Percentiles rank a stretch among this genome's conserved stretches.
phyloP scores from a whole-genome alignment of 1,140 invertebrate species.

The Harpegnathos saltator region DNA sequence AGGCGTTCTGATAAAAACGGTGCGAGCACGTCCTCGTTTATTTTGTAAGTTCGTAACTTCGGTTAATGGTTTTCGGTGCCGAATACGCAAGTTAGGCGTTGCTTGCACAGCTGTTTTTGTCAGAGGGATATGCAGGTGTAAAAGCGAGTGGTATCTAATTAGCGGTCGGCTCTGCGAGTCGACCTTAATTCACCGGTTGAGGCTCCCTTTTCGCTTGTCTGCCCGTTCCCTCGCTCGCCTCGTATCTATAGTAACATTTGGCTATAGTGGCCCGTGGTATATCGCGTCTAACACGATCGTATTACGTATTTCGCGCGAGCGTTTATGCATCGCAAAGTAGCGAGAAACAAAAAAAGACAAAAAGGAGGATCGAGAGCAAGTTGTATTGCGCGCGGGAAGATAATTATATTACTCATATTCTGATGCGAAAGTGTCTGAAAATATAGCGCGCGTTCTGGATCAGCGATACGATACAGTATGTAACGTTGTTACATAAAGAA shows the following conservation, averaged over 20 bases:
- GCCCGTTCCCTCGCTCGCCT: slow-evolving; percentile 6
- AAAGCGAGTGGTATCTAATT: slow-evolving; percentile 78
- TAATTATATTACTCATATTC: not conserved
- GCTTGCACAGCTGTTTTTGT: slow-evolving; percentile 55
- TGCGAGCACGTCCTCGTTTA: too few relatives aligned
- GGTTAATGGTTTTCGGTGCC: slow-evolving; percentile 63
- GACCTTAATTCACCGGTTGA: slow-evolving; percentile 69
- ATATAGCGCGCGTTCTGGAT: not conserved
- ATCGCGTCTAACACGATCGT: not conserved
- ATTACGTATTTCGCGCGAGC: slow-evolving; percentile 2
- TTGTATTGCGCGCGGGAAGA: not conserved
- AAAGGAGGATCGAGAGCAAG: too few relatives aligned
- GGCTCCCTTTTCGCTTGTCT: slow-evolving; percentile 34
- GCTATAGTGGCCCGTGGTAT: not conserved
- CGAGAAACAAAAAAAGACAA: not conserved
- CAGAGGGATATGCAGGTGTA: slow-evolving; percentile 71
- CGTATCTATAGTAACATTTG: slow-evolving; percentile 13
- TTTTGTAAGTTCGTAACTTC: slow-evolving; percentile 6
- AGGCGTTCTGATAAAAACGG: too few relatives aligned
- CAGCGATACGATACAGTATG: too few relatives aligned
- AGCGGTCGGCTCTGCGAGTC: slow-evolving; percentile 62
- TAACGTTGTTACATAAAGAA: too few relatives aligned
- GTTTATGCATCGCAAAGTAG: slow-evolving; percentile 43
- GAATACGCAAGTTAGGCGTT: slow-evolving; percentile 69
- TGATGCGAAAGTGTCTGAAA: not conserved